Percentiles rank a stretch among this genome's conserved stretches.
Conservation (phyloP, 2,888 invertebrate species). For the Polyommatus icarus region DNA sequence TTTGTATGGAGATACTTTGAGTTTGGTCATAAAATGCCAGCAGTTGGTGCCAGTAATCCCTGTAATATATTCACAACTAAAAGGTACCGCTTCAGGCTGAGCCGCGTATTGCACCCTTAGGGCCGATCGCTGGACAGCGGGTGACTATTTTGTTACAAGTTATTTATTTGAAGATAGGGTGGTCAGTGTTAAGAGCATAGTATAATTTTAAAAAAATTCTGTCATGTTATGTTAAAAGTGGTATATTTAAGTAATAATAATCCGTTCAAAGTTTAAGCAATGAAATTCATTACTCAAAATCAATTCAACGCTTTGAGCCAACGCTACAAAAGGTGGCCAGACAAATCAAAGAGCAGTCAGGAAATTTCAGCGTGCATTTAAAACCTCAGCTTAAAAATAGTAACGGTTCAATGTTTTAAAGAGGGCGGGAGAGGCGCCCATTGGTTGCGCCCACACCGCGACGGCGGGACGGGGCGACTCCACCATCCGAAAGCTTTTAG, state of each 20-base stretch:
- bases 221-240: no score
- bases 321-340: background rate
- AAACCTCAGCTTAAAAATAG: conserved; percentile 29
- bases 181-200: no score
- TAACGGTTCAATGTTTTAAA: conserved; percentile 40
- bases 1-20: conserved; percentile 59
- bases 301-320: no score
- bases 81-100: conserved; percentile 56
- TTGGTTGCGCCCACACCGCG: conserved; percentile 73
- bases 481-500: conserved; percentile 73
- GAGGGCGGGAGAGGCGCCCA: conserved; percentile 56
- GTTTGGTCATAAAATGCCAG: conserved; percentile 67
- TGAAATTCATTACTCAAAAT: background rate
- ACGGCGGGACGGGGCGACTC: conserved; percentile 69
- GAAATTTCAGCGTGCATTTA: conserved; percentile 19
- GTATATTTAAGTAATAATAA: background rate
- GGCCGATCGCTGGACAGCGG: conserved; percentile 62
- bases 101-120: conserved; percentile 57
- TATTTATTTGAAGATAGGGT: conserved; percentile 33
- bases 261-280: no score
- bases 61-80: conserved; percentile 77
- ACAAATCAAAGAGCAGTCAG: conserved; percentile 3
- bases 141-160: conserved; percentile 50
- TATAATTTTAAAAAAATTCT: no score
- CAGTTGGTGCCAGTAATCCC: conserved; percentile 63